Base-by-base conservation (phyloP, 2,888 invertebrate species). In the Phalera bucephala region DNA sequence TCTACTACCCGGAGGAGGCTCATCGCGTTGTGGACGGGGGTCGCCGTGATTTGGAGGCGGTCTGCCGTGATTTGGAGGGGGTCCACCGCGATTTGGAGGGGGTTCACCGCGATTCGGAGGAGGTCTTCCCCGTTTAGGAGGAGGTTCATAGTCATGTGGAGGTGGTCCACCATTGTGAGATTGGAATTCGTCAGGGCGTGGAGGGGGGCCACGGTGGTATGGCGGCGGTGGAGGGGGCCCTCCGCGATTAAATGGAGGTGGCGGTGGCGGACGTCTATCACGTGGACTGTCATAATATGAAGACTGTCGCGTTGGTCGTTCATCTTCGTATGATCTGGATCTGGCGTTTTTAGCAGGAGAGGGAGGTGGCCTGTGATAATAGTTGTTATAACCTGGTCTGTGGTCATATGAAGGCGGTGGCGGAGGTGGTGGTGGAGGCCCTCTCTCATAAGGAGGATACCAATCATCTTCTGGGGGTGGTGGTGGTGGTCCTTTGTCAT, bases 271-370 rank as follows among this genome's bases (percentile, higher is more conserved):
- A n/a, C 36, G 15, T 38, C 47, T 25, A 25, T 47, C 29, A 43
- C 47, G 11, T 23, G 41, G 40, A 15, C 14, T 29, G 19, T 29
- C 7, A 4, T 29, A 13, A 17, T 31, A 13, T 15, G 34, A 12
- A 15, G 48, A 52, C 23, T 52, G 53, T 3, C 52, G 34, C 19
- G 39, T 40, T 20, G 25, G 52, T 33, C 45, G 33, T 7, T 52
- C 48, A 26, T 52, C 52, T 26, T 39, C 26, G 7, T 21, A 11
- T 11, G 3, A 29, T 29, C 13, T 26, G 28, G 23, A 32, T 33
- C 13, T 2, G 8, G 3, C 1, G 17, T 29, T 11, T 3, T 5
- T 17, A 15, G 33, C 21, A 6, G 39, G 31, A 10, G 42, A 28
- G 25, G 31, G 41, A 29, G 21, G 48, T 39, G 21, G 49, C 27